These are phyloP conservation scores for Tarsius wallacei DNA, from an alignment of 2,797 vertebrate genomes.

Conservation along the genomic window DNA sequence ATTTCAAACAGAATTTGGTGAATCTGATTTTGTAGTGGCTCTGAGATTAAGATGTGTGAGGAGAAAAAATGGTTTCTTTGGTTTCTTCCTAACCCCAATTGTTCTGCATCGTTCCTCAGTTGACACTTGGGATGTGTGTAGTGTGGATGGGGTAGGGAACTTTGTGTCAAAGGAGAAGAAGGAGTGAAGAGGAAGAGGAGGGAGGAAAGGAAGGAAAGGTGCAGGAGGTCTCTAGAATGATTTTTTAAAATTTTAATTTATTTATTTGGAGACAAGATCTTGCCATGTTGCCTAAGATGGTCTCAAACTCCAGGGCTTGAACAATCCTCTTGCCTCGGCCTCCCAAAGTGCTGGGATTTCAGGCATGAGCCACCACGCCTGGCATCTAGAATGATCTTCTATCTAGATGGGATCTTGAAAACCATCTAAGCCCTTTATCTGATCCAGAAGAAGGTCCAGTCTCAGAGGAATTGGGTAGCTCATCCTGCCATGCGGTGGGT, in stretches of 20 bases:
- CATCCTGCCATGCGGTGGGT: accelerated
- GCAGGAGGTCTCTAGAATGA: background rate
- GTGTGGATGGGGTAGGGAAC: background rate
- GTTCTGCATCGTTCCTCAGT: background rate
- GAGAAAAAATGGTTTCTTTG: slow-evolving; percentile 36
- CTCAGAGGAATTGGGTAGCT: background rate
- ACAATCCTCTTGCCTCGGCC: background rate
- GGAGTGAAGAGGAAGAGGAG: background rate
- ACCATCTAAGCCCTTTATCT: background rate
- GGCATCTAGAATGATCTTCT: no score
- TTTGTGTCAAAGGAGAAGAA: background rate
- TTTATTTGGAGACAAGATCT: background rate
- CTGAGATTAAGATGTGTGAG: slow-evolving; percentile 34
- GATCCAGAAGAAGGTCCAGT: background rate
- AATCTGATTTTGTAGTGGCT: slow-evolving; percentile 57
- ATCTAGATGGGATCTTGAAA: background rate
- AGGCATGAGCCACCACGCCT: background rate
- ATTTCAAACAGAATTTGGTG: slow-evolving; percentile 62
- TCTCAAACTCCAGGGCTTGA: background rate
- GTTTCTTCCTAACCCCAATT: slow-evolving; percentile 2
- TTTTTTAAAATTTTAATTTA: background rate
- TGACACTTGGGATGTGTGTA: background rate
- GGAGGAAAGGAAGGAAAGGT: background rate
- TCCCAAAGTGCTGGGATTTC: background rate
- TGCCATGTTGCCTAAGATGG: background rate